A percentile compares a stretch with the other conserved stretches of the same genome.
phyloP scores from a whole-genome alignment of 2,888 invertebrate genomes.

The Cybosia mesomella region DNA sequence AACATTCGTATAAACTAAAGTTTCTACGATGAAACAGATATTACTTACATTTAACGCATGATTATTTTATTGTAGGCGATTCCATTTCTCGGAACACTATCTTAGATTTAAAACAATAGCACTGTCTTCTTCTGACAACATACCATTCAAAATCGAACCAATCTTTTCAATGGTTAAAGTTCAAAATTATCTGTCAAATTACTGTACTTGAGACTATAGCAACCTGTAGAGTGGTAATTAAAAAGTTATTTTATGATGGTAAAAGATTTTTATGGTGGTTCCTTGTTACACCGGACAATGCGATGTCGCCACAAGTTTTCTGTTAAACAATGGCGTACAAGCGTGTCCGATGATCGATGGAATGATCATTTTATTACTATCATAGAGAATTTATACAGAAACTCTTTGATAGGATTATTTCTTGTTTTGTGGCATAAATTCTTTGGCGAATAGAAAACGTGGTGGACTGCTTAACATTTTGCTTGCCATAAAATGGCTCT shows the following conservation, averaged over 20 bases:
- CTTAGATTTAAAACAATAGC: slow-evolving; percentile 24
- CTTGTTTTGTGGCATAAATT: slow-evolving; percentile 16
- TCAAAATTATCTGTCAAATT: neutral
- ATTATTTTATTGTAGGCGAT: slow-evolving; percentile 62
- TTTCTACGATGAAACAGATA: slow-evolving; percentile 55
- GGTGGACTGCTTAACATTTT: slow-evolving; percentile 15
- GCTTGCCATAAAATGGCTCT: slow-evolving; percentile 12
- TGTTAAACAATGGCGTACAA: slow-evolving; percentile 41
- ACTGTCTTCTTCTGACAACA: slow-evolving; percentile 9
- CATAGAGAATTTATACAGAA: slow-evolving; percentile 36
- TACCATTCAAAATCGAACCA: slow-evolving; percentile 3
- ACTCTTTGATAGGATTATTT: slow-evolving; percentile 11
- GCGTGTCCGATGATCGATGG: slow-evolving; percentile 36
- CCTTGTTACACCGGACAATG: slow-evolving; percentile 42
- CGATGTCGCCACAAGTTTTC: slow-evolving; percentile 45
- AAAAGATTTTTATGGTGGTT: slow-evolving; percentile 46
- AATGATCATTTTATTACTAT: slow-evolving; percentile 40
- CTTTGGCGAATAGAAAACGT: slow-evolving; percentile 9
- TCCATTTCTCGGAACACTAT: slow-evolving; percentile 53
- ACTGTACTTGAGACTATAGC: slow-evolving; percentile 5
- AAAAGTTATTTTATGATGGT: slow-evolving; percentile 52
- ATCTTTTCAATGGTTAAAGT: accelerated
- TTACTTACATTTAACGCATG: slow-evolving; percentile 52
- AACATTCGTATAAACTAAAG: slow-evolving; percentile 47
- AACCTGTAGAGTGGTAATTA: slow-evolving; percentile 38